Conservation (phyloP, 2,797 vertebrate species). For the Mionectes olivaceus region DNA sequence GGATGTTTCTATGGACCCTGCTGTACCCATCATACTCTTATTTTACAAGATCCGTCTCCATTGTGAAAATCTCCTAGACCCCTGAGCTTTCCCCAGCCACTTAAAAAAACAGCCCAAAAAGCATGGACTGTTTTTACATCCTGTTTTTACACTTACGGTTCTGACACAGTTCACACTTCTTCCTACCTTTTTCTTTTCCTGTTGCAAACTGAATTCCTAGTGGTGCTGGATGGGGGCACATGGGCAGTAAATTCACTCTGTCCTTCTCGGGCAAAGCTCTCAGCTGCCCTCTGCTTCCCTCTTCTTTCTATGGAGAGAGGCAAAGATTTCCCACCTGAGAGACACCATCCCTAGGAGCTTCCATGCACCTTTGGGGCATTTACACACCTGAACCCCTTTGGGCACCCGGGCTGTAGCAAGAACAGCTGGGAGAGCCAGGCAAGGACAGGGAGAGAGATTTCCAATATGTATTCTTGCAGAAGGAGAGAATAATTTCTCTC, state of each 20-base stretch:
- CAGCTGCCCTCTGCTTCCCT: background rate
- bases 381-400: accelerated
- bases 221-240: background rate
- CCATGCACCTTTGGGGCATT: background rate
- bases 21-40: background rate
- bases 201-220: background rate
- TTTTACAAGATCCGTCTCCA: background rate
- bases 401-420: background rate
- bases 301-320: accelerated
- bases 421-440: background rate
- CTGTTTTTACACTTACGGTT: background rate
- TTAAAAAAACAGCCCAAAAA: too few relatives aligned
- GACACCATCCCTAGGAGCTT: background rate
- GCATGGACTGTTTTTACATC: too few relatives aligned
- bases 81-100: background rate
- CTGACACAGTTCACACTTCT: background rate
- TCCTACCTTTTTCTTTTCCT: background rate
- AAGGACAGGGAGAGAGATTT: background rate
- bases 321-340: background rate
- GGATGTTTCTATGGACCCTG: background rate
- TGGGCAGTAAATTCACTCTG: background rate
- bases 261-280: background rate
- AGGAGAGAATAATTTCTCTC: background rate
- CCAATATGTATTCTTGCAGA: background rate
- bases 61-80: background rate